phyloP scores from a whole-genome alignment of 2,888 invertebrate genomes.

The Brenthis hecate region DNA sequence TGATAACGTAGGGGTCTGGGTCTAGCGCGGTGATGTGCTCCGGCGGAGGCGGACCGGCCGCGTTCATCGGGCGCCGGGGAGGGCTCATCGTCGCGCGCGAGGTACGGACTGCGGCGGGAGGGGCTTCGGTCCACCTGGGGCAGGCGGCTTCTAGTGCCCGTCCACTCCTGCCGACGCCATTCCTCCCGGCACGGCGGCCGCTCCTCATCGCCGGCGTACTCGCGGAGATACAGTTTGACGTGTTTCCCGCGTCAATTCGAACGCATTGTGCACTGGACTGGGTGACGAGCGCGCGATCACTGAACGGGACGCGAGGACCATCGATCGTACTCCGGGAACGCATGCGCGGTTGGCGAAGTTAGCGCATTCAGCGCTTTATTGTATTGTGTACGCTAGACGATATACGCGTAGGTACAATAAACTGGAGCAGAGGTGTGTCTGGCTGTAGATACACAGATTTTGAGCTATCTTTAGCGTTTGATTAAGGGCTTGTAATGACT shows the following conservation, averaged over 20 bases:
- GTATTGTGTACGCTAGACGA: conserved; percentile 32
- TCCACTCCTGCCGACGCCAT: conserved; percentile 79
- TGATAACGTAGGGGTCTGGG: conserved; percentile 89
- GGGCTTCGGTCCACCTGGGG: conserved; percentile 96
- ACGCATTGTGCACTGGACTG: conserved; percentile 71
- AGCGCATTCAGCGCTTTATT: conserved; percentile 59
- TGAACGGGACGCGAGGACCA: conserved; percentile 63
- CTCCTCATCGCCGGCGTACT: conserved; percentile 82
- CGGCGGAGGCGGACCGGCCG: conserved; percentile 87
- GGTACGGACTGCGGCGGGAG: conserved; percentile 91
- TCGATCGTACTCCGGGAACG: conserved; percentile 61
- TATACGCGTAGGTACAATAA: conserved; percentile 32
- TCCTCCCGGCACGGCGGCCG: conserved; percentile 79
- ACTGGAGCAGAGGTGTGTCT: conserved; percentile 36
- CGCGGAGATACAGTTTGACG: conserved; percentile 81
- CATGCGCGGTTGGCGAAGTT: conserved; percentile 54
- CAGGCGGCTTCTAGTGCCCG: conserved; percentile 84
- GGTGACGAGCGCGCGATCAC: conserved; percentile 79
- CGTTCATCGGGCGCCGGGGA: conserved; percentile 91
- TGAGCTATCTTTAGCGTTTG: conserved; percentile 17
- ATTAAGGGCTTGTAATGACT: not conserved
- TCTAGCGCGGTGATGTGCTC: conserved; percentile 89
- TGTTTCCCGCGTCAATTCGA: conserved; percentile 76
- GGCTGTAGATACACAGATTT: conserved; percentile 23
- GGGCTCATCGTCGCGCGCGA: conserved; percentile 90